These are phyloP conservation scores for Rhabdophis nuchalis DNA, from an alignment of 2,797 vertebrate genomes.

Conservation along the genomic window DNA sequence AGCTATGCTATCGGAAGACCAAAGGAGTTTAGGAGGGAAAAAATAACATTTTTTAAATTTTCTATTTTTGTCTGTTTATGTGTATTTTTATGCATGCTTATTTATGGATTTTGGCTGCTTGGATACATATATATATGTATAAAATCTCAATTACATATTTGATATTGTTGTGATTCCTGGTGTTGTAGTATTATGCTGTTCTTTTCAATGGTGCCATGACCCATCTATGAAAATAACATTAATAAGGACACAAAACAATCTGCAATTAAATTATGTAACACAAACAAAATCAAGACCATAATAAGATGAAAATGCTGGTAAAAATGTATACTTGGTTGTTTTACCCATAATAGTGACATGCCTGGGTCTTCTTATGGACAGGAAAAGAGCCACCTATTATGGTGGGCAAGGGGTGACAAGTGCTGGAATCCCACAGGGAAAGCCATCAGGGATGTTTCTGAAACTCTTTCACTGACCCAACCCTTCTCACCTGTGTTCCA, in stretches of 20 bases:
- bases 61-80: neutral
- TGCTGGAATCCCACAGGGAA: neutral
- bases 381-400: neutral
- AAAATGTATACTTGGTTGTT: neutral
- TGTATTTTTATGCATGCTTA: neutral
- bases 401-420: neutral
- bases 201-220: neutral
- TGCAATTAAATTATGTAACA: neutral
- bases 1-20: neutral
- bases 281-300: neutral
- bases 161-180: neutral
- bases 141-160: neutral
- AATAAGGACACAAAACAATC: neutral
- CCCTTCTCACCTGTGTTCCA: neutral
- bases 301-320: neutral
- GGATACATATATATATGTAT: neutral
- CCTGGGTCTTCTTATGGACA: neutral
- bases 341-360: neutral
- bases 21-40: neutral
- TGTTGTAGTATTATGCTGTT: neutral
- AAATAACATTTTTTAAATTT: neutral
- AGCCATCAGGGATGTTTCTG: neutral
- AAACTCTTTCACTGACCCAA: neutral
- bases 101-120: neutral
- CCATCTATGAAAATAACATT: neutral